Base-by-base conservation (phyloP, 2,113 vertebrate genomes). In the Scophthalmus maximus region DNA sequence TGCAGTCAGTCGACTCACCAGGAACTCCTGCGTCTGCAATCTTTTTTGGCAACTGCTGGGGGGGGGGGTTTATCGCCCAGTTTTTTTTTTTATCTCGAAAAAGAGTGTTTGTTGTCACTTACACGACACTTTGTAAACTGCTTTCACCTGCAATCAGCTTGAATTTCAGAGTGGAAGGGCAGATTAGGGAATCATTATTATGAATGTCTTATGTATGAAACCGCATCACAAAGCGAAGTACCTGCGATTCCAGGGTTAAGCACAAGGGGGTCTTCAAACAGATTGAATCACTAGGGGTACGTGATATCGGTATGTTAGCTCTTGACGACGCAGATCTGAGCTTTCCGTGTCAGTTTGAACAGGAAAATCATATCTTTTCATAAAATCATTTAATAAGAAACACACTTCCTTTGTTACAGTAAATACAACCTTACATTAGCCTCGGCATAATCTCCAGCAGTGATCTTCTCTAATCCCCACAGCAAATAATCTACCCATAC, bases 401-500 rank as follows among this genome's bases (percentile, higher is more conserved):
- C 20, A 34, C 10, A 30, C 49, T 36, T 38, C n/a, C 26, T 56
- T 25, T 47, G 36, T 34, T 44, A 42, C 42, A n/a, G 29, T 57
- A 25, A 34, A 55, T n/a, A 30, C 7, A 17, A 34, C 58, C 61
- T 58, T 63, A 67, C 40, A 63, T 22, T 27, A 59, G 58, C 59
- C 22, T 51, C 64, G 49, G 12, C 29, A 51, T 77, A 60, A 76
- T 76, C 53, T 46, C 34, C 17, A 15, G n/a, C 27, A 17, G 36
- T 57, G 52, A 82, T 74, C 62, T 60, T 12, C 46, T 72, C 50
- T 38, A 68, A 67, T 83, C 51, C 46, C n/a, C 65, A 51, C 69
- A 42, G 62, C 47, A 56, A 66, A 82, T 81, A 78, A 62, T 74
- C 69, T 22, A 44, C 60, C 61, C 73, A 70, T 56, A 78, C 63